Evolutionary conservation across 2,113 vertebrate species (phyloP).

Genomic region (Corynorhinus townsendii): DNA sequence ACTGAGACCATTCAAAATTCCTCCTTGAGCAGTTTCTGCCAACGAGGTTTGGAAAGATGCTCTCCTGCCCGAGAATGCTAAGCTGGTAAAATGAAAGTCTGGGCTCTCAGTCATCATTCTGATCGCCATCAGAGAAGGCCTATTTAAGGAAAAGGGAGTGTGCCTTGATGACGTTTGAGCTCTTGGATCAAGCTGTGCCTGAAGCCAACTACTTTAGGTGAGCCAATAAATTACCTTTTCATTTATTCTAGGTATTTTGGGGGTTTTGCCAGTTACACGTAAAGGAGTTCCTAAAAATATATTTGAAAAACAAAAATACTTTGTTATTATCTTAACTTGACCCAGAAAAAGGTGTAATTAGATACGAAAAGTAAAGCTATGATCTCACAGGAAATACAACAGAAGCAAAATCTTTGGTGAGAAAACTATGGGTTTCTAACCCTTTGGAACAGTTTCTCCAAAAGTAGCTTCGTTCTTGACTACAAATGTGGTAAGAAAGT

Average conservation of each 20-base stretch:
- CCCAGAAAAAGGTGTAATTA: background rate
- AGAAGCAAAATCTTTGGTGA: background rate
- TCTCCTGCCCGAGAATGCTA: background rate
- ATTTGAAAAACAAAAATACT: background rate
- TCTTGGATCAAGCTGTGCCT: slow-evolving; percentile 14
- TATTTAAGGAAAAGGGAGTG: background rate
- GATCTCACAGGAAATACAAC: background rate
- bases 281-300: background rate
- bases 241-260: background rate
- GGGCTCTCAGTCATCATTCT: background rate
- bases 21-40: background rate
- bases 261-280: background rate
- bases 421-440: background rate
- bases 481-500: background rate
- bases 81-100: background rate
- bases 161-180: background rate
- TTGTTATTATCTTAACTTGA: background rate
- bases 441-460: background rate
- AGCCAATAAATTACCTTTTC: background rate
- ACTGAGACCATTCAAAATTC: background rate
- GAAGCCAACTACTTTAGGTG: background rate
- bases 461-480: background rate
- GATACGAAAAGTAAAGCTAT: background rate
- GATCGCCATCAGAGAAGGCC: background rate
- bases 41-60: background rate